These are phyloP conservation scores for Drosophila arizonae DNA, from an alignment of 1,140 invertebrate genomes.

Conservation along the genomic window DNA sequence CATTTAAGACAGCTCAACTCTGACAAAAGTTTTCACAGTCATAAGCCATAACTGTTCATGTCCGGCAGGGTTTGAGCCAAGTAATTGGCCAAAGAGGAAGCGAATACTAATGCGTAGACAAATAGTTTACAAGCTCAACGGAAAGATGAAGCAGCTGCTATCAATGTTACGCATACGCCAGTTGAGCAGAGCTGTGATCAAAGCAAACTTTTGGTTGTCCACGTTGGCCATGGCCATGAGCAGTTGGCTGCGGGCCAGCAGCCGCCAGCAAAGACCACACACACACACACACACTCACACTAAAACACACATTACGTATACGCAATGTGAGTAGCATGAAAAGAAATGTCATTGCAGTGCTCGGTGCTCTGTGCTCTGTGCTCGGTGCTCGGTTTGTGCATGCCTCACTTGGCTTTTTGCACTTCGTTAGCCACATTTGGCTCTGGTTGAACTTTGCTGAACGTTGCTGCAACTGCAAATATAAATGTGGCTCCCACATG, in stretches of 20 bases:
- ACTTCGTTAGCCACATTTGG: conserved; percentile 38
- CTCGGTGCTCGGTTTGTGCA: background rate
- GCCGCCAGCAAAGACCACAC: background rate
- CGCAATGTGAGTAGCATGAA: conserved; percentile 27
- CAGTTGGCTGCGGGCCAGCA: conserved; percentile 12
- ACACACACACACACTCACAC: background rate
- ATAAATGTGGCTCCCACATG: background rate
- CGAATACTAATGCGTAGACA: conserved; percentile 22
- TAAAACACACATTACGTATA: conserved; percentile 30
- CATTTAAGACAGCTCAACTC: background rate
- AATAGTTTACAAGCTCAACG: conserved; percentile 5
- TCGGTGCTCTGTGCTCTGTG: background rate
- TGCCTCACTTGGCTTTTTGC: conserved; percentile 22
- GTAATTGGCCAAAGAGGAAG: conserved; percentile 35
- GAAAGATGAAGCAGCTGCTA: conserved; percentile 5
- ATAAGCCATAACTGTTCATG: conserved; percentile 22
- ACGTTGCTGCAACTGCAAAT: background rate
- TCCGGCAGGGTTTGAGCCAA: conserved; percentile 20
- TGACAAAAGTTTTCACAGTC: conserved; percentile 4
- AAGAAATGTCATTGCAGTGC: conserved; percentile 2
- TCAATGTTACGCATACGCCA: conserved; percentile 55
- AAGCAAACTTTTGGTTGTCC: conserved; percentile 15
- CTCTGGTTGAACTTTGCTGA: conserved; percentile 11
- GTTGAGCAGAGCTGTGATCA: no score
- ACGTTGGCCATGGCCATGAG: background rate